Evolutionary conservation across 2,113 vertebrate species (phyloP).

Genomic region (Machaerirhynchus nigripectus): DNA sequence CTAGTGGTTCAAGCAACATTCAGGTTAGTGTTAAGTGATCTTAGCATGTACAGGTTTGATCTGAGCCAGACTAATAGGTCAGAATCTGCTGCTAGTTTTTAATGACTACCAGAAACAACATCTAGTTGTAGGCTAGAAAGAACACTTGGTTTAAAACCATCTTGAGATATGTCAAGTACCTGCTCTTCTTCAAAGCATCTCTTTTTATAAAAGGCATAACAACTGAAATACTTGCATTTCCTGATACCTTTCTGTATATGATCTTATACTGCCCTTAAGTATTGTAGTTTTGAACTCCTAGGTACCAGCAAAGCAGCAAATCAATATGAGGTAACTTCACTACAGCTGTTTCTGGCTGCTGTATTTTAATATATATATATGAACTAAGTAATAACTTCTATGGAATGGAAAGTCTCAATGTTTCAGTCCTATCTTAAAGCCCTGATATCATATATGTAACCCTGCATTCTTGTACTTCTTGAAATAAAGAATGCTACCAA

Average conservation of each 20-base stretch:
- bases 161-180: background rate
- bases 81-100: background rate
- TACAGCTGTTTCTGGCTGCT: background rate
- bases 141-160: background rate
- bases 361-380: background rate
- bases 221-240: background rate
- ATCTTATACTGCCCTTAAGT: background rate
- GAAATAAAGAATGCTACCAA: background rate
- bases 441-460: background rate
- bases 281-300: background rate
- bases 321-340: background rate
- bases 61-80: background rate
- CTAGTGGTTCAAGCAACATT: background rate
- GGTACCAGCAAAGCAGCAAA: background rate
- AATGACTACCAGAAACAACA: background rate
- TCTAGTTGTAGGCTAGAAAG: background rate
- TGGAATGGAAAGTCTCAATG: background rate
- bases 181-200: background rate
- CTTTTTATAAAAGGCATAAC: background rate
- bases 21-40: background rate
- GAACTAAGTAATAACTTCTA: background rate
- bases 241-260: background rate
- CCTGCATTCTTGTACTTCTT: background rate
- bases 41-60: background rate
- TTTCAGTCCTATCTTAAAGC: background rate